Evolutionary conservation across 2,888 invertebrate species (phyloP).

Genomic region (Hymenopus coronatus): DNA sequence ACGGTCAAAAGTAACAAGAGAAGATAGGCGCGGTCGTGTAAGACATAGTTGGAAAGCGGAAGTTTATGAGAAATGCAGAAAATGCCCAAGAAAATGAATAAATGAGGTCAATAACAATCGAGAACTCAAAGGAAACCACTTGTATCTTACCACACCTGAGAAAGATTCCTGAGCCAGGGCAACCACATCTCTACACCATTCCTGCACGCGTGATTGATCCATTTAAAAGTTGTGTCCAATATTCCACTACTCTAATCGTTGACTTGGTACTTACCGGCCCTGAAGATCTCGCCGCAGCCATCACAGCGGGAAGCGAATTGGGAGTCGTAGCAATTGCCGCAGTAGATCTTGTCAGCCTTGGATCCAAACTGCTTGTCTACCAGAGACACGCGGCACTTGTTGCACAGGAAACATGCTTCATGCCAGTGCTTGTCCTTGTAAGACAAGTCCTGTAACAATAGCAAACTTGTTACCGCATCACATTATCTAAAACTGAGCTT

Average conservation of each 20-base stretch:
- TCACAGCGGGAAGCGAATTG: slow-evolving; percentile 99
- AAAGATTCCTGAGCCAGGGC: too few species aligned
- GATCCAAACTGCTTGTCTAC: slow-evolving; percentile 99
- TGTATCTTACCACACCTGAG: too few species aligned
- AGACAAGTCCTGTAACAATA: slow-evolving; percentile 83
- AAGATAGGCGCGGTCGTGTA: too few species aligned
- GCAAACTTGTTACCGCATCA: background rate
- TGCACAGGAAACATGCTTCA: slow-evolving; percentile 98
- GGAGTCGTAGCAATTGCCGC: slow-evolving; percentile 98
- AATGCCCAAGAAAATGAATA: too few species aligned
- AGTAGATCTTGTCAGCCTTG: slow-evolving; percentile 98
- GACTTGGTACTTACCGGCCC: slow-evolving; percentile 80
- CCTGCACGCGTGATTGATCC: background rate
- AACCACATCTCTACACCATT: too few species aligned
- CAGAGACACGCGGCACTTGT: slow-evolving; percentile 94
- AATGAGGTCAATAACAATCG: too few species aligned
- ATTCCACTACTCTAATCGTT: background rate
- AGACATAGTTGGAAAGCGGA: too few species aligned
- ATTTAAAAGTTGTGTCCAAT: too few species aligned
- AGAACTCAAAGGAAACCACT: too few species aligned
- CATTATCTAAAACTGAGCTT: too few species aligned
- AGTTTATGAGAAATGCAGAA: too few species aligned
- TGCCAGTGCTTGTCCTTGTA: slow-evolving; percentile 99
- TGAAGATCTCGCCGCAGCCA: slow-evolving; percentile 98
- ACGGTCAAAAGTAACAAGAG: too few species aligned